Percentiles rank a stretch among this genome's conserved stretches.
Conservation (phyloP, 2,888 invertebrate species). For the Andrena praecox region DNA sequence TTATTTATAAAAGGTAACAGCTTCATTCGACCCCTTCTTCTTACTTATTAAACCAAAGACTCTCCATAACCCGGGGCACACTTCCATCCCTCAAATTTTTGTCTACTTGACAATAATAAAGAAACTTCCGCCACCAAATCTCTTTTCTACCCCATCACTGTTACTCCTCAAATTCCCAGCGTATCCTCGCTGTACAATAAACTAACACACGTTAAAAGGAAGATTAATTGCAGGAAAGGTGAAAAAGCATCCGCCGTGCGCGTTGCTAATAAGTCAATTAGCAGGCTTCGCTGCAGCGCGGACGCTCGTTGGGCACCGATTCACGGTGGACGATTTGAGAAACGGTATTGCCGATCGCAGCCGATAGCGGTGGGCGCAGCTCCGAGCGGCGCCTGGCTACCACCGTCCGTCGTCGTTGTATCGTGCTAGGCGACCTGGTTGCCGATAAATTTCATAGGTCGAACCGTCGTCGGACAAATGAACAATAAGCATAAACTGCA, state of each 20-base stretch:
- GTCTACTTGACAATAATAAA: too few species aligned
- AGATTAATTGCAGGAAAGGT: not conserved
- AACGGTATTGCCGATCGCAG: not conserved
- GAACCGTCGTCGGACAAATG: slow-evolving; percentile 31
- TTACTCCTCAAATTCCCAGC: not conserved
- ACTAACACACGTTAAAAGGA: not conserved
- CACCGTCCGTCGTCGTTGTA: not conserved
- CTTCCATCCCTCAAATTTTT: too few species aligned
- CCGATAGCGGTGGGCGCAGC: too few species aligned
- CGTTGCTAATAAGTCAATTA: slow-evolving; percentile 27
- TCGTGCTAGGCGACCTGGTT: not conserved
- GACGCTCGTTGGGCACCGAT: not conserved
- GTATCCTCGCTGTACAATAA: not conserved
- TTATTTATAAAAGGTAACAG: too few species aligned
- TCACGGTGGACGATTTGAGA: slow-evolving; percentile 4
- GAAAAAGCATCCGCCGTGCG: not conserved
- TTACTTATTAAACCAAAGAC: too few species aligned
- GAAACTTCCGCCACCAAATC: too few species aligned
- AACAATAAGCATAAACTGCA: slow-evolving; percentile 24
- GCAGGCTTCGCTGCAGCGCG: not conserved
- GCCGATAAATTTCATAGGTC: slow-evolving; percentile 32
- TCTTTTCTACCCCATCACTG: too few species aligned
- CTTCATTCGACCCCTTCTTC: too few species aligned
- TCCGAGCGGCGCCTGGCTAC: too few species aligned
- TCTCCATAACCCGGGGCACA: too few species aligned